Evolutionary conservation across 2,888 invertebrate species (phyloP), one percentile per base, ranked within the genome.

Genomic region (Pseudanteris insignis): DNA sequence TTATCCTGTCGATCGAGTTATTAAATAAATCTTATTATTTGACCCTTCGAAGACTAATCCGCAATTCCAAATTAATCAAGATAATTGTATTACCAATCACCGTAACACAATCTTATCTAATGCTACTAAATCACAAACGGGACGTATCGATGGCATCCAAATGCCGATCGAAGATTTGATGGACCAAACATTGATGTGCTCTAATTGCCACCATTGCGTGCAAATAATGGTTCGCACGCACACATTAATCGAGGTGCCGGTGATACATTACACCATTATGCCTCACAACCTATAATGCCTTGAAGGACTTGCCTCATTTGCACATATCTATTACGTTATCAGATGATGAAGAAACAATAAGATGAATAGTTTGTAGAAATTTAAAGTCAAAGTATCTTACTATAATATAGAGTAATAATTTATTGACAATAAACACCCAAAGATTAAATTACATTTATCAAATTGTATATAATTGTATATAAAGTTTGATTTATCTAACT

Each of bases 161-260:
- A 43, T 38, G 51, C 44, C 29, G 48, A 54, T 60, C 38, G 38
- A 41, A 60, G 41, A 54, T 60, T 54, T 32, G 53, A 54, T 60
- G 43, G 43, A 11, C 15, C 29, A 53, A 53, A 34, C 44, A 24
- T 32, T 33, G 59, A 29, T 53, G 51, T 53, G 47, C 53, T 46
- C 59, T 59, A 59, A 59, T 59, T 59, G 59, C 59, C 59, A 41
- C 10, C 30, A 59, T 59, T 59, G 59, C 59, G 59, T 59, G 59
- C 53, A 47, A 59, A 53, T 59, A 59, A 59, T 59, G 59, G 59
- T 41, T 28, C 53, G 12, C 47, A 43, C 53, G 53, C 53, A 47
- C 51, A 41, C 46, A 46, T 59, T 53, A 53, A 59, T 47, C 59
- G 46, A 53, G 41, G 53, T 59, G 59, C 47, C 29, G 25, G 12